phyloP scores from a whole-genome alignment of 2,797 vertebrate species.

The Chrosomus eos region DNA sequence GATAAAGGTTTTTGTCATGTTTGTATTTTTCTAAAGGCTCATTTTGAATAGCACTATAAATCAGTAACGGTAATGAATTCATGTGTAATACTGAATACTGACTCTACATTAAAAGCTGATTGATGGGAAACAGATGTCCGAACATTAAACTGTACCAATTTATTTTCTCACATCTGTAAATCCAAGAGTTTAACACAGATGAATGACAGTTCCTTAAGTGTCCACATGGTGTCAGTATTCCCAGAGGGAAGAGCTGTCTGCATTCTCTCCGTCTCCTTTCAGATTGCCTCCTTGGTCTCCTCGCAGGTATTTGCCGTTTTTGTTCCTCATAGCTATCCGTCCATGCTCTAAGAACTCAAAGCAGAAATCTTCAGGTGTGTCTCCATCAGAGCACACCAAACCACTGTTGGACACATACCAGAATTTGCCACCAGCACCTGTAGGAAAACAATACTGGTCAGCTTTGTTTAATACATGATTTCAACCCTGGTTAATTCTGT shows the following conservation, averaged over 20 bases:
- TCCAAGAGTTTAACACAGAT: conserved; percentile 19
- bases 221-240: conserved; percentile 83
- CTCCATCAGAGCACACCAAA: conserved; percentile 89
- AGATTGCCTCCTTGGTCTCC: conserved; percentile 92
- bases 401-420: conserved; percentile 91
- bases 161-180: conserved; percentile 10
- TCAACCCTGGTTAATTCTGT: not conserved
- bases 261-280: conserved; percentile 84
- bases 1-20: conserved; percentile 10
- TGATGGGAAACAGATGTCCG: conserved; percentile 25
- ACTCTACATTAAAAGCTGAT: conserved; percentile 1
- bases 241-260: conserved; percentile 86
- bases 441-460: not conserved
- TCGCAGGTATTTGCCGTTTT: conserved; percentile 88
- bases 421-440: conserved; percentile 87
- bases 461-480: not conserved
- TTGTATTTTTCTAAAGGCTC: conserved; percentile 13
- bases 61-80: conserved; percentile 6
- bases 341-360: conserved; percentile 90
- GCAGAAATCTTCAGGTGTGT: conserved; percentile 89
- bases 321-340: conserved; percentile 88
- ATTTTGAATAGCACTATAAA: not conserved
- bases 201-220: conserved; percentile 34
- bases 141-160: conserved; percentile 13
- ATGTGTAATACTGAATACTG: conserved; percentile 34